A percentile compares a stretch with the other conserved stretches of the same genome.
phyloP scores from a whole-genome alignment of 2,113 vertebrate species.

The Clinocottus analis region DNA sequence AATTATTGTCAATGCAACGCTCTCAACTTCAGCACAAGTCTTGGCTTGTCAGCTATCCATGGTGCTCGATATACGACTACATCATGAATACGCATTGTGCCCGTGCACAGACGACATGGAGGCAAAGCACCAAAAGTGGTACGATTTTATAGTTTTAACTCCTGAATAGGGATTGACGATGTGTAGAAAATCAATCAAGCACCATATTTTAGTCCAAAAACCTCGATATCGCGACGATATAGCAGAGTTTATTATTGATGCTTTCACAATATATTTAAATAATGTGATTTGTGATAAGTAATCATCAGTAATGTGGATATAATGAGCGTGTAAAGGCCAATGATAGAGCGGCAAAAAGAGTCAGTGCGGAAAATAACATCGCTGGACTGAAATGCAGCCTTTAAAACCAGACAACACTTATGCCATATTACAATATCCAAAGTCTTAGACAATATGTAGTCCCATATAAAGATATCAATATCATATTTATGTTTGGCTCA shows the following conservation, averaged over 20 bases:
- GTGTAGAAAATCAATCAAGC: not conserved
- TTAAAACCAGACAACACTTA: not conserved
- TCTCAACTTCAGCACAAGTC: slow-evolving; percentile 44
- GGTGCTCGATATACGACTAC: not conserved
- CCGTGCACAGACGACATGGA: slow-evolving; percentile 6
- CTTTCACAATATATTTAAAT: not conserved
- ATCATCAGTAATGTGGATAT: not conserved
- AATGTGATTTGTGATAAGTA: not conserved
- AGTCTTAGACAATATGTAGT: not conserved
- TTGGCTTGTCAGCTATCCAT: slow-evolving; percentile 34
- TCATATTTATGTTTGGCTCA: not conserved
- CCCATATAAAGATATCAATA: not conserved
- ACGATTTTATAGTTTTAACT: not conserved
- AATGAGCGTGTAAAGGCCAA: not conserved
- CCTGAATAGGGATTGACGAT: not conserved
- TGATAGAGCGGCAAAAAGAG: not conserved
- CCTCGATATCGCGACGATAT: not conserved
- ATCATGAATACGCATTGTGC: slow-evolving; percentile 22
- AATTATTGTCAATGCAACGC: slow-evolving; percentile 47
- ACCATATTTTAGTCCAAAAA: not conserved
- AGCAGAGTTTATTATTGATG: not conserved
- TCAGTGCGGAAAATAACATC: not conserved
- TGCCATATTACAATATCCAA: not conserved
- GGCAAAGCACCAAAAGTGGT: slow-evolving; percentile 9
- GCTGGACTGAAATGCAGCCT: not conserved